Evolutionary conservation across 2,888 invertebrate species (phyloP).

Genomic region (Clostera curtula): DNA sequence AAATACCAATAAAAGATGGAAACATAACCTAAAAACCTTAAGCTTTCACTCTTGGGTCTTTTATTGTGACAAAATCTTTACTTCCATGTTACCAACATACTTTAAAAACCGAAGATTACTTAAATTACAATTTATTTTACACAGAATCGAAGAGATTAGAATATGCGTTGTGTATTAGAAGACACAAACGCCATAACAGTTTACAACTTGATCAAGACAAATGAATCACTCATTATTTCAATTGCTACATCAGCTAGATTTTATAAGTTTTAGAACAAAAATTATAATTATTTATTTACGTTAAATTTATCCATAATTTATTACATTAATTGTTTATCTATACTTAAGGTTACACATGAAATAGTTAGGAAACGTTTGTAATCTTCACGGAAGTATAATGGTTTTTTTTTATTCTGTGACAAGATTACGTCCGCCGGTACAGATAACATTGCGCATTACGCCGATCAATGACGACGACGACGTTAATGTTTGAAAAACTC

Average conservation of each 20-base stretch:
- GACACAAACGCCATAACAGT: slow-evolving; percentile 71
- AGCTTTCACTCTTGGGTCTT: slow-evolving; percentile 28
- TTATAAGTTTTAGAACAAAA: background rate
- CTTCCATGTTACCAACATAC: slow-evolving; percentile 20
- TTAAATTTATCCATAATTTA: slow-evolving; percentile 17
- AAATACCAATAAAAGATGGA: slow-evolving; percentile 82
- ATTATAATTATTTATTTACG: slow-evolving; percentile 18
- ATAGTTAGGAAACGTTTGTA: slow-evolving; percentile 24
- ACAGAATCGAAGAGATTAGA: slow-evolving; percentile 33
- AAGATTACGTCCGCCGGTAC: too few species aligned
- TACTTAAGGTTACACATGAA: slow-evolving; percentile 11
- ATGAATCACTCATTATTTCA: slow-evolving; percentile 16
- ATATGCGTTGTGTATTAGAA: slow-evolving; percentile 65
- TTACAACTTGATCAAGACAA: slow-evolving; percentile 32
- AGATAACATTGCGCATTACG: too few species aligned
- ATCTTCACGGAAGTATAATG: slow-evolving; percentile 33
- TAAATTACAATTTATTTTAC: slow-evolving; percentile 20
- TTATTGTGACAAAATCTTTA: slow-evolving; percentile 22
- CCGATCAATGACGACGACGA: too few species aligned
- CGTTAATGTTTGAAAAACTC: too few species aligned
- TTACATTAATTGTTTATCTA: slow-evolving; percentile 2
- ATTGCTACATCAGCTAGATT: slow-evolving; percentile 3
- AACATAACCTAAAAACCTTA: slow-evolving; percentile 66
- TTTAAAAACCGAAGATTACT: slow-evolving; percentile 23
- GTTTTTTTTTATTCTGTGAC: slow-evolving; percentile 14